Conservation (phyloP, 2,113 vertebrate species). For the Marmota flaviventris region DNA sequence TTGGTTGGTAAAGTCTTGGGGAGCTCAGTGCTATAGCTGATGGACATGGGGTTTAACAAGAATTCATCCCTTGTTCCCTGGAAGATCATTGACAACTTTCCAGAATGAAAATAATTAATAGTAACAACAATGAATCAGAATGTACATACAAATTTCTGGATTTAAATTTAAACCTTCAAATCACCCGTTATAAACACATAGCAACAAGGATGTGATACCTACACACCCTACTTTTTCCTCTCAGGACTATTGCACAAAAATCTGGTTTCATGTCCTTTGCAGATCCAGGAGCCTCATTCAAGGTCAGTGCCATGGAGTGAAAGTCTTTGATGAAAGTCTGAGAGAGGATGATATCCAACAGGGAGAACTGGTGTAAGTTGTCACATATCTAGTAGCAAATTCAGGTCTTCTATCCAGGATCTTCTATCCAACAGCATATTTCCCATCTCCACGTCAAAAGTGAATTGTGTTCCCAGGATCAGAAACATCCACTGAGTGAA, state of each 20-base stretch:
- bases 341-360: neutral
- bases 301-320: neutral
- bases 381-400: neutral
- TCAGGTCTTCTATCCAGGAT: neutral
- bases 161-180: neutral
- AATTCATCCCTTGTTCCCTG: neutral
- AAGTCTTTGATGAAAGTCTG: neutral
- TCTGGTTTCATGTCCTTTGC: neutral
- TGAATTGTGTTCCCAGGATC: neutral
- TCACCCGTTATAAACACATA: neutral
- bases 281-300: neutral
- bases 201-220: neutral
- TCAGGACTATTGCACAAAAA: neutral
- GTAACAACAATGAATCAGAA: neutral
- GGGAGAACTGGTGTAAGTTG: neutral
- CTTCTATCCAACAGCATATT: neutral
- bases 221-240: fast-evolving
- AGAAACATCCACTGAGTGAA: neutral
- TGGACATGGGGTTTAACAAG: neutral
- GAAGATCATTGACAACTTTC: neutral
- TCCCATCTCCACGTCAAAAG: neutral
- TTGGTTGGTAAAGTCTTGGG: neutral
- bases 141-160: neutral
- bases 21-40: neutral
- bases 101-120: neutral